phyloP scores from a whole-genome alignment of 1,140 invertebrate genomes.

The Tetragnatha versicolor region DNA sequence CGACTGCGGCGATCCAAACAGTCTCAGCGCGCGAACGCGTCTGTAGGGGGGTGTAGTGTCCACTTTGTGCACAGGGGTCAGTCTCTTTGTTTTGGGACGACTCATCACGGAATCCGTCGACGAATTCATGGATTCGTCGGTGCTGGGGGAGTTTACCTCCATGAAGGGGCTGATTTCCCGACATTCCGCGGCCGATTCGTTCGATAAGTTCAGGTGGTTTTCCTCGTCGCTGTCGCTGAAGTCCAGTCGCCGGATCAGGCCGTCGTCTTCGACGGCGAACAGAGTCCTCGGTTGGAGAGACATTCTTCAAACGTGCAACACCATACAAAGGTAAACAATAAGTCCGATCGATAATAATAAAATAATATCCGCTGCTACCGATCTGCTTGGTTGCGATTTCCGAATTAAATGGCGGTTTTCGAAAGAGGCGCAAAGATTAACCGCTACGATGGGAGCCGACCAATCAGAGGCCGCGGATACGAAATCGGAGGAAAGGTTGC shows the following conservation, averaged over 20 bases:
- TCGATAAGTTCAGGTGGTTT: background rate
- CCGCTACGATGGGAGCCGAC: no score
- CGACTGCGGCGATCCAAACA: slow-evolving; percentile 84
- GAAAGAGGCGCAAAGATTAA: no score
- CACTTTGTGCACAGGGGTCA: background rate
- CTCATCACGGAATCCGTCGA: slow-evolving; percentile 22
- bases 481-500: no score
- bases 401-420: no score
- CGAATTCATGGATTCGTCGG: background rate
- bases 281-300: slow-evolving; percentile 2
- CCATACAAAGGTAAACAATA: background rate
- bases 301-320: background rate
- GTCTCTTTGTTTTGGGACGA: background rate
- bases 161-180: background rate
- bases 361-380: background rate
- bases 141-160: background rate
- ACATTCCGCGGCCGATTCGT: background rate
- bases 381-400: no score
- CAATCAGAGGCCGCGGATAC: no score
- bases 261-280: slow-evolving; percentile 31
- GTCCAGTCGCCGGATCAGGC: slow-evolving; percentile 5
- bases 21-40: slow-evolving; percentile 77
- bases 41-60: slow-evolving; percentile 76
- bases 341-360: background rate
- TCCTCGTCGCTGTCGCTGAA: slow-evolving; percentile 15